Conservation (phyloP, 1,140 invertebrate genomes). For the Panagrolaimus sp. region DNA sequence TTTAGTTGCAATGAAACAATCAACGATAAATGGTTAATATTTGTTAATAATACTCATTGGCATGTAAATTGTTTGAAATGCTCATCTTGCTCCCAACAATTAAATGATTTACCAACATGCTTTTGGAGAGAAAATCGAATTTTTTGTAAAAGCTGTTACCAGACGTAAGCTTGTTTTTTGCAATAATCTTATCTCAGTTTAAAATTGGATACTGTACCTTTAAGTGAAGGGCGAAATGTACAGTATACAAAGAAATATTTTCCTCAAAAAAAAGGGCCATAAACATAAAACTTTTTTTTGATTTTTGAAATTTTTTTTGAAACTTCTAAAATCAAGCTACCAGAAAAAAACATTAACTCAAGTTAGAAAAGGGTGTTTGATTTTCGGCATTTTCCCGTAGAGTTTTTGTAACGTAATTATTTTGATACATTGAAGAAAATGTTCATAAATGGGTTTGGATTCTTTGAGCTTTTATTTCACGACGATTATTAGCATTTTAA, state of each 20-base stretch:
- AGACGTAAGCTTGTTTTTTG: slow-evolving; percentile 69
- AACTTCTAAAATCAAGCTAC: not conserved
- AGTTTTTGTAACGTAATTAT: too few species aligned
- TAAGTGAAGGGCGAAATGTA: slow-evolving; percentile 14
- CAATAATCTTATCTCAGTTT: slow-evolving; percentile 18
- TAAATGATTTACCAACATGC: slow-evolving; percentile 77
- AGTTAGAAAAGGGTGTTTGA: too few species aligned
- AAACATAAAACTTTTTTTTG: slow-evolving; percentile 5
- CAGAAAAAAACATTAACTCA: too few species aligned
- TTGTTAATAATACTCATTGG: slow-evolving; percentile 72
- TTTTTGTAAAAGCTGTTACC: slow-evolving; percentile 81
- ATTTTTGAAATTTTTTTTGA: not conserved
- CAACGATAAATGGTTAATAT: slow-evolving; percentile 72
- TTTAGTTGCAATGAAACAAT: slow-evolving; percentile 70
- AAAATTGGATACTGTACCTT: slow-evolving; percentile 13
- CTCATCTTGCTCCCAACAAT: slow-evolving; percentile 74
- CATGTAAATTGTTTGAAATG: slow-evolving; percentile 77
- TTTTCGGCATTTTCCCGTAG: too few species aligned
- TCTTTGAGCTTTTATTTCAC: too few species aligned
- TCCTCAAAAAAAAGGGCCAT: slow-evolving; percentile 6
- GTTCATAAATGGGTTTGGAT: too few species aligned
- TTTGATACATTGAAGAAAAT: too few species aligned
- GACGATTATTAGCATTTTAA: too few species aligned
- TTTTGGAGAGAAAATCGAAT: slow-evolving; percentile 77
- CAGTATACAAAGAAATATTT: not conserved